Evolutionary conservation across 37 sponge, comb jelly and placozoan species (phyloP).

Genomic region (Spongia lamella): DNA sequence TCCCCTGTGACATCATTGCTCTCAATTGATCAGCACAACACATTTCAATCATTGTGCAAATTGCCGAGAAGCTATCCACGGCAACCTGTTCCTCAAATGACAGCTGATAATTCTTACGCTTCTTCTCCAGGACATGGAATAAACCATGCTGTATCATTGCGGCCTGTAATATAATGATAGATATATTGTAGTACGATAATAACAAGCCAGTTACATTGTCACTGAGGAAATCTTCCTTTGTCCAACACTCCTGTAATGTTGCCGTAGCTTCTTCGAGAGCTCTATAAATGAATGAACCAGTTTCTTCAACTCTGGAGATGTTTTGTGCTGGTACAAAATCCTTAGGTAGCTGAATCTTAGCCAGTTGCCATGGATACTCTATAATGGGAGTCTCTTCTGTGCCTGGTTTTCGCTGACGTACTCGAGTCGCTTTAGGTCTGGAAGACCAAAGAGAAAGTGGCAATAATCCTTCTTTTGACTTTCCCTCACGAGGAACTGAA

Average conservation of each 20-base stretch:
- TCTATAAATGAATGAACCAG: neutral
- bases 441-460: too few relatives aligned
- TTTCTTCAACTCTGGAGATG: constrained; percentile 52
- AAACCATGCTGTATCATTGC: too few relatives aligned
- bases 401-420: neutral
- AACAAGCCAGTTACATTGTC: too few relatives aligned
- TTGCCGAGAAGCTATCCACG: constrained; percentile 43
- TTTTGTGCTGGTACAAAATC: constrained; percentile 22
- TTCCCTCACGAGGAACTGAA: too few relatives aligned
- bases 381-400: constrained; percentile 1
- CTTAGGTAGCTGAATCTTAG: constrained; percentile 35
- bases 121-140: neutral
- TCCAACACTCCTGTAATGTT: too few relatives aligned
- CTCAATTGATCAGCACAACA: constrained; percentile 59
- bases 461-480: too few relatives aligned
- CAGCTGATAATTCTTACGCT: constrained; percentile 17
- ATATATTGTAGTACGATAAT: too few relatives aligned
- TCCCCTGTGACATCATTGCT: constrained; percentile 29
- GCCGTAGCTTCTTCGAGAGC: too few relatives aligned
- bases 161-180: too few relatives aligned
- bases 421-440: neutral
- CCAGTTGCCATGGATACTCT: constrained; percentile 32
- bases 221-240: too few relatives aligned
- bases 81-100: constrained; percentile 61
- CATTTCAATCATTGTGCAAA: constrained; percentile 50